These are phyloP conservation scores for Bradypodion pumilum DNA, from an alignment of 2,797 vertebrate genomes.

Conservation along the genomic window DNA sequence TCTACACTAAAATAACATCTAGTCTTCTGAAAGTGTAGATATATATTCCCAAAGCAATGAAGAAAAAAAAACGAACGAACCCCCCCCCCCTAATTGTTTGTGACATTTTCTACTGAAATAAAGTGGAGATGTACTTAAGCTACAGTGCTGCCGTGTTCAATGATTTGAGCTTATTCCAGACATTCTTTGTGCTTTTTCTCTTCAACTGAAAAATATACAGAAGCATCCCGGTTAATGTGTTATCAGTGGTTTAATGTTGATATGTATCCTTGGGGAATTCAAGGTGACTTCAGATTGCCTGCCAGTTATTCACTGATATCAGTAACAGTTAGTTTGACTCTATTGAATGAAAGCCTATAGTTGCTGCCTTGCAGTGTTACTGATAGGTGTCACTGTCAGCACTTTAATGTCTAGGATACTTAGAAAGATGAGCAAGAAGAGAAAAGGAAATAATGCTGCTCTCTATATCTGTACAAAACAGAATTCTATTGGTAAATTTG, in stretches of 20 bases:
- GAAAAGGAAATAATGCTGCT: background rate
- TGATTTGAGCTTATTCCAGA: background rate
- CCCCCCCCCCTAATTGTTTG: background rate
- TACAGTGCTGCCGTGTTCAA: background rate
- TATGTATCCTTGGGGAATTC: constrained; percentile 20
- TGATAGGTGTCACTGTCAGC: constrained; percentile 23
- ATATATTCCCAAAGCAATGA: background rate
- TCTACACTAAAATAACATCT: background rate
- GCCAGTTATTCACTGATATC: constrained; percentile 18
- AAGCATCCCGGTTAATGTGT: background rate
- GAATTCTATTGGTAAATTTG: background rate
- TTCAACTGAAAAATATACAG: background rate
- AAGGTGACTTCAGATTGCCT: constrained; percentile 25
- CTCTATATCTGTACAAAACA: background rate
- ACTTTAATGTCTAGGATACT: constrained; percentile 2
- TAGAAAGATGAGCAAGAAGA: background rate
- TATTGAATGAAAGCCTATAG: constrained; percentile 15
- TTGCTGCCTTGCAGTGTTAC: constrained; percentile 2
- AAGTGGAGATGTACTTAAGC: background rate
- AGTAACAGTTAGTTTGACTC: constrained; percentile 5
- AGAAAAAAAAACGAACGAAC: background rate
- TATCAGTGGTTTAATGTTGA: constrained; percentile 1
- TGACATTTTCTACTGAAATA: background rate
- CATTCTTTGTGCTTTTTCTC: background rate
- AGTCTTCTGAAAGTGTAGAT: background rate